Evolutionary conservation across 2,888 invertebrate genomes (phyloP).

Genomic region (Diarsia brunnea): DNA sequence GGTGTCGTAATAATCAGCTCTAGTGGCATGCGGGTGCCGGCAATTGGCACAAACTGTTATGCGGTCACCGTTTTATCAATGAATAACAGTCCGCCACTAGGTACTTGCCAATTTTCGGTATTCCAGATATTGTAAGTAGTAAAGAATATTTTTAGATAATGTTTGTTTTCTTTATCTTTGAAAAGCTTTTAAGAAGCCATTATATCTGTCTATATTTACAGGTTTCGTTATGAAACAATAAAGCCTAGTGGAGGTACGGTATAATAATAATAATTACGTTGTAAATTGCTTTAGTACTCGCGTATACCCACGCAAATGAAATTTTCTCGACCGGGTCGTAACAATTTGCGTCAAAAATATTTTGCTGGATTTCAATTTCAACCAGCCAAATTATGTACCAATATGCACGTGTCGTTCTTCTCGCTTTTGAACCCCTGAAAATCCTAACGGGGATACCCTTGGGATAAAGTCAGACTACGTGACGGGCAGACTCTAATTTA

Average conservation of each 20-base stretch:
- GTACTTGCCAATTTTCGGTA: conserved; percentile 53
- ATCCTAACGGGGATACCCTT: not conserved
- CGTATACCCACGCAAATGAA: conserved; percentile 36
- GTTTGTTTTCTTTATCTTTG: conserved; percentile 4
- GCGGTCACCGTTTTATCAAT: conserved; percentile 76
- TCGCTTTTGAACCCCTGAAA: not conserved
- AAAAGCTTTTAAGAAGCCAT: not conserved
- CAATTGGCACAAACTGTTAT: conserved; percentile 76
- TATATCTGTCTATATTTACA: not conserved
- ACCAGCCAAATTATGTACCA: conserved; percentile 13
- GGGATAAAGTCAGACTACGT: conserved; percentile 4
- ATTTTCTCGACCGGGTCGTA: conserved; percentile 28
- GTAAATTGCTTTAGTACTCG: conserved; percentile 27
- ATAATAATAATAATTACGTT: conserved; percentile 23
- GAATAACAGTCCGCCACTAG: conserved; percentile 54
- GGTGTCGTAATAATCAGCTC: conserved; percentile 69
- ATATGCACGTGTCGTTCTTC: conserved; percentile 14
- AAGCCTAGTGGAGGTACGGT: not conserved
- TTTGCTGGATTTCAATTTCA: conserved; percentile 31
- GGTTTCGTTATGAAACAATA: conserved; percentile 10
- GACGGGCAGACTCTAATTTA: conserved; percentile 33
- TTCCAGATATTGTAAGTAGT: conserved; percentile 34
- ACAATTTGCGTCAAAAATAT: conserved; percentile 42
- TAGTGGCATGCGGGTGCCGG: conserved; percentile 66
- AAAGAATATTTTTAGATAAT: conserved; percentile 16